Evolutionary conservation across 2,888 invertebrate species (phyloP), one percentile per base, ranked within the genome.

Genomic region (Mimas tiliae): DNA sequence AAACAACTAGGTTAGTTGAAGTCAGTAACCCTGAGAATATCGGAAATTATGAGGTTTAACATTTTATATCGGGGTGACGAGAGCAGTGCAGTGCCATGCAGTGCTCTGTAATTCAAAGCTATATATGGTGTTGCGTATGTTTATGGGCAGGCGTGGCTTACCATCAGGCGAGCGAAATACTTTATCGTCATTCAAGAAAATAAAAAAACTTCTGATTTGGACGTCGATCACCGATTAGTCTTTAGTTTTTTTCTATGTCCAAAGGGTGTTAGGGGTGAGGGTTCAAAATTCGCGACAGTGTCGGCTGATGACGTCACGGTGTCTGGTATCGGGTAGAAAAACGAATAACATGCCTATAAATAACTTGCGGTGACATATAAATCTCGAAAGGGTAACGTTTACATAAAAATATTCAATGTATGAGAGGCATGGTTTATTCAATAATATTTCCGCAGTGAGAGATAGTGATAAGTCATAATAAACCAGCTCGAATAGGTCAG

Each of bases 331-430:
- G 4, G 4, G 53, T 19, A 38, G 52, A 64, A 62, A 67, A 62
- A 52, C 65, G 68, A 68, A 70, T 67, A 70, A 70, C 70, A 70
- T 33, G 48, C 19, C 64, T 21, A 70, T 70, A 70, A 70, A 68
- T 67, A 65, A 65, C 53, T 62, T 62, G 52, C 62, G 64, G 45
- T 63, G 27, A 12, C 48, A 62, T 66, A 66, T 64, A 67, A 67
- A 67, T 67, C 58, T 62, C 50, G 50, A 34, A 58, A 64, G 34
- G 48, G 63, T 64, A 62, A 53, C 27, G 38, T 63, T 65, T 62
- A 21, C 27, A 53, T 48, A 53, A 62, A 65, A 58, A 58, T 58
- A 58, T 58, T 42, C 38, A 12, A 42, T 19, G 52, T 19, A 58
- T 42, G 42, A 11, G 45, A 27, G 27, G 27, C 27, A 27, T 27